Conservation (phyloP, 2,113 vertebrate genomes). For the Misgurnus anguillicaudatus region DNA sequence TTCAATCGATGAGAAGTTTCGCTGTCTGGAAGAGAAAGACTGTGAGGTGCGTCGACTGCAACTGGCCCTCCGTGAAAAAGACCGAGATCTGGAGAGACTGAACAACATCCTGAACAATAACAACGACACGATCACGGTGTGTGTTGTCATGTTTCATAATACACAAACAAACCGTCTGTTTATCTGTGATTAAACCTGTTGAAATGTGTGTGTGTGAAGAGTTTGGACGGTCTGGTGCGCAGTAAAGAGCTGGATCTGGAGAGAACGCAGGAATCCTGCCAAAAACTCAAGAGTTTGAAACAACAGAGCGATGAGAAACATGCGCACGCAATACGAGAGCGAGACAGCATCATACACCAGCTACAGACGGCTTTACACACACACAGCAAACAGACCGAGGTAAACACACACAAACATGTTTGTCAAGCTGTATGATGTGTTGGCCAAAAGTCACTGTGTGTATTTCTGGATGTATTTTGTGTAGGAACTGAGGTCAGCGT, state of each 20-base stretch:
- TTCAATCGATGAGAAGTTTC: constrained; percentile 90
- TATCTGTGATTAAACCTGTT: not conserved
- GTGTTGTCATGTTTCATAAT: not conserved
- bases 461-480: not conserved
- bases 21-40: constrained; percentile 87
- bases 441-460: too few relatives aligned
- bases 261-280: constrained; percentile 80
- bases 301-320: constrained; percentile 83
- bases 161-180: not conserved
- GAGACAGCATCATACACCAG: constrained; percentile 83
- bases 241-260: constrained; percentile 89
- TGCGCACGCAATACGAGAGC: constrained; percentile 78
- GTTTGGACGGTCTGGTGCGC: constrained; percentile 84
- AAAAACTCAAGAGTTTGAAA: constrained; percentile 87
- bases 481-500: constrained; percentile 1
- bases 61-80: constrained; percentile 80
- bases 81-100: constrained; percentile 86
- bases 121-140: constrained; percentile 89
- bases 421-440: not conserved
- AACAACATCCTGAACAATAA: constrained; percentile 83
- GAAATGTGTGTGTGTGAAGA: constrained; percentile 68
- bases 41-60: constrained; percentile 83
- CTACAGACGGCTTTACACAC: constrained; percentile 85
- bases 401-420: constrained; percentile 53
- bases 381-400: constrained; percentile 87